phyloP scores from a whole-genome alignment of 92 coral and sea anemone species.

The Scolanthus callimorphus region DNA sequence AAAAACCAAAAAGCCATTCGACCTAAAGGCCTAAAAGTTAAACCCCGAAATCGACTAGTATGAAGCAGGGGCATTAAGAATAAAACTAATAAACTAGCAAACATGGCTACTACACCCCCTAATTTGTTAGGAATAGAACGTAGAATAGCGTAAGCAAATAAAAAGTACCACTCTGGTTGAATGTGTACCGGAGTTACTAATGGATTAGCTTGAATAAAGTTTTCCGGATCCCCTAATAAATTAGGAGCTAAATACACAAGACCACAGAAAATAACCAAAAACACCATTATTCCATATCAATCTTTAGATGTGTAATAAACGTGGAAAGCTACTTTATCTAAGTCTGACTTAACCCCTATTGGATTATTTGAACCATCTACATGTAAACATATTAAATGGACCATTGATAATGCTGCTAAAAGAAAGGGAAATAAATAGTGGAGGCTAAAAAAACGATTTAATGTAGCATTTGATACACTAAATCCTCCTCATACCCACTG shows the following conservation, averaged over 20 bases:
- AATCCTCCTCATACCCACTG: constrained; percentile 87
- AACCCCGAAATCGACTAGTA: constrained; percentile 64
- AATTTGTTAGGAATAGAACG: constrained; percentile 82
- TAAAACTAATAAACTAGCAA: constrained; percentile 55
- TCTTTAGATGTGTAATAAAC: constrained; percentile 71
- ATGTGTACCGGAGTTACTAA: constrained; percentile 84
- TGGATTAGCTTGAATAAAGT: constrained; percentile 74
- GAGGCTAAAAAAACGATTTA: constrained; percentile 63
- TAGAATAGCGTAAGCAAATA: constrained; percentile 75
- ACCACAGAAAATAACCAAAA: constrained; percentile 33
- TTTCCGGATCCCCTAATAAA: constrained; percentile 75
- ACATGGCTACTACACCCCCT: constrained; percentile 77
- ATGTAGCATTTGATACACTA: constrained; percentile 70
- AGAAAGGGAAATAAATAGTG: constrained; percentile 78
- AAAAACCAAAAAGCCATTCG: constrained; percentile 81
- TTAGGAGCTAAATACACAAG: constrained; percentile 52
- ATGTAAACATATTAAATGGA: constrained; percentile 64
- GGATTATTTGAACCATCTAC: constrained; percentile 71
- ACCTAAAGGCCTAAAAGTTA: constrained; percentile 75
- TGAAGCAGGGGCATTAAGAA: constrained; percentile 62
- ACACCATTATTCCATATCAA: constrained; percentile 48
- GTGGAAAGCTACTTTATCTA: constrained; percentile 61
- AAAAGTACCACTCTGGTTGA: constrained; percentile 84
- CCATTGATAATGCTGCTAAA: constrained; percentile 37
- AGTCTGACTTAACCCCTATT: constrained; percentile 38